Base-by-base conservation (phyloP, 2,888 invertebrate genomes). In the Cheilosia impressa region DNA sequence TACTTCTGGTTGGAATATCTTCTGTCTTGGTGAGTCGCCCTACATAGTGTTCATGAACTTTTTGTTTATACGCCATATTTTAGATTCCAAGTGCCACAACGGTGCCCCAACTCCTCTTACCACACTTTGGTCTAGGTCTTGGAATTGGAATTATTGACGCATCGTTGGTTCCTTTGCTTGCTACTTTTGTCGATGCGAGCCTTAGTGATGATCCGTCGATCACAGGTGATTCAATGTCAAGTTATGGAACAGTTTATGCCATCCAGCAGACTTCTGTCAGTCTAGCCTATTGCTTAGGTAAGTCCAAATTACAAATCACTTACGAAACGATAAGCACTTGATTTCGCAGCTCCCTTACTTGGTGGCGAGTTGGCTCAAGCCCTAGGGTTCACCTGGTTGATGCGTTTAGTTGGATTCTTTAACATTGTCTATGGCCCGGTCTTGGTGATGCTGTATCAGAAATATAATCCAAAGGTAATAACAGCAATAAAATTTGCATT, bases 261-360 rank as follows among this genome's bases (percentile, higher is more conserved):
- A 94, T 97, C 71, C 96, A 96, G 89, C 97, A 97, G 92, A 95
- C 95, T 17, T 95, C 97, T 4, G 96, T 97, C 55, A 96, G 96
- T 88, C 92, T 97, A 60, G 97, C 97, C 24, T 97, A 97, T 90
- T 95, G 95, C 38, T 91, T 97, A 58, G 96, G 96, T 96, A 92
- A 91, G 88, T 81, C 47, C 7, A 15, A 17, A 22, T 53, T 66
- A 0, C 4, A 6, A 63, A n/a, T 13, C 3, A 31, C 2, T 45
- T 22, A 15, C 22, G 4, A 41, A 43, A 17, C 22, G 9, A 19
- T 31, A 13, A 10, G 10, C 13, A 31, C n/a, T 60, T 63, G 1
- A 1, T 0, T 38, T 22, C 24, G 24, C 88, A 95, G 97, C 96
- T 71, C 97, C 97, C 0, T 93, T 96, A 53, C 90, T 96, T 60